phyloP scores from a whole-genome alignment of 1,140 invertebrate genomes.

The Apis laboriosa region DNA sequence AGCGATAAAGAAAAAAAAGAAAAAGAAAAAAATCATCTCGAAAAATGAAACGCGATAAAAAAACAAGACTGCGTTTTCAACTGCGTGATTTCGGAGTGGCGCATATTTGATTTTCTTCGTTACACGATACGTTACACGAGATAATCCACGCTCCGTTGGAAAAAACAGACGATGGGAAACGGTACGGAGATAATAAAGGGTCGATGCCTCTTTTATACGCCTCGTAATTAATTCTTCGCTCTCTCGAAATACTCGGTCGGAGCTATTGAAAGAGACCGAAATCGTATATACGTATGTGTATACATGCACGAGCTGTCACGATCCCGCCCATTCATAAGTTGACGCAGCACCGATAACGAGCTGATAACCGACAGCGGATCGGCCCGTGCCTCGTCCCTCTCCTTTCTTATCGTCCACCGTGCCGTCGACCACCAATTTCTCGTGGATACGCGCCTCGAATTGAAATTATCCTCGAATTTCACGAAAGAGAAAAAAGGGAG shows the following conservation, averaged over 20 bases:
- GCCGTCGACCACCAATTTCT: too few species aligned
- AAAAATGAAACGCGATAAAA: too few species aligned
- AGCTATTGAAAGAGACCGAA: conserved; percentile 4
- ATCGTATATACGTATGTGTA: background rate
- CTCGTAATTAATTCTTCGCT: background rate
- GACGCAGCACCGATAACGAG: conserved; percentile 57
- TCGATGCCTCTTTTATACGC: background rate
- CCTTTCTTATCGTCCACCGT: conserved; percentile 1
- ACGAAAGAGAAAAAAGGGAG: background rate
- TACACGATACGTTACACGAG: background rate
- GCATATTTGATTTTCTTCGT: too few species aligned
- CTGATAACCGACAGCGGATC: conserved; percentile 38
- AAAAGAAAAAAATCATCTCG: too few species aligned
- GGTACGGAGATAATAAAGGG: background rate
- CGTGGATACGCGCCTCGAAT: too few species aligned
- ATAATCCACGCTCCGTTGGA: background rate
- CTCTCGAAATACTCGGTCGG: background rate
- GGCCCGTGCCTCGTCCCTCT: conserved; percentile 39
- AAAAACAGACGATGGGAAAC: background rate
- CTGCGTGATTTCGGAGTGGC: too few species aligned
- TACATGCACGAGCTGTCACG: conserved; percentile 11
- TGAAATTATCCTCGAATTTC: background rate
- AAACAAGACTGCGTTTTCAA: too few species aligned
- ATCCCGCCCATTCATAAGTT: conserved; percentile 70
- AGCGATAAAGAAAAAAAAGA: too few species aligned